Conservation (phyloP, 1,140 invertebrate species). For the Babylonia areolata region DNA sequence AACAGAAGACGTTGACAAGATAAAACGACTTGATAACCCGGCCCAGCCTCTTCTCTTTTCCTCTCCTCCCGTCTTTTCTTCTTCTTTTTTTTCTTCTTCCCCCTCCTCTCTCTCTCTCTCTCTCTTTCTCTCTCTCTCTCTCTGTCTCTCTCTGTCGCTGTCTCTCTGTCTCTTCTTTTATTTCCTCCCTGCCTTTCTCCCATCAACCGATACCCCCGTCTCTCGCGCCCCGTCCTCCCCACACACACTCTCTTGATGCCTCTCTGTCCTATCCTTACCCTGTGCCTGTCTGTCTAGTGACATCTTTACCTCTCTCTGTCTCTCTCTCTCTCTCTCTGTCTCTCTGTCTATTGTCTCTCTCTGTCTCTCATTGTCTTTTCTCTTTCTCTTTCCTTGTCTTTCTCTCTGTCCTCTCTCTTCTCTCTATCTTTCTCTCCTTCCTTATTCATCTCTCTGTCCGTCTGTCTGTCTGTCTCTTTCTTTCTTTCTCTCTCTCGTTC, state of each 20-base stretch:
- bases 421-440: too few species aligned
- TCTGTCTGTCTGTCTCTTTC: too few species aligned
- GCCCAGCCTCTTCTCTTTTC: not conserved
- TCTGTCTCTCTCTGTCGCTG: not conserved
- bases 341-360: not conserved
- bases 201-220: too few species aligned
- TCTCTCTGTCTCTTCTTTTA: not conserved
- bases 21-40: not conserved
- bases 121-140: not conserved
- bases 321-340: not conserved
- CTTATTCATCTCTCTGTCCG: too few species aligned
- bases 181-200: too few species aligned
- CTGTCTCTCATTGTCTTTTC: too few species aligned
- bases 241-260: not conserved
- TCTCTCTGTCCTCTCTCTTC: not conserved
- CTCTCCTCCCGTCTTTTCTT: not conserved
- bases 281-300: not conserved
- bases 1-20: not conserved
- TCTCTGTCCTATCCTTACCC: not conserved
- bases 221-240: not conserved
- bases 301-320: not conserved
- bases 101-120: not conserved
- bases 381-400: not conserved
- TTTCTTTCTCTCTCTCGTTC: too few species aligned
- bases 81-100: not conserved